Evolutionary conservation across 2,797 vertebrate species (phyloP).

Genomic region (Danio tinwini): DNA sequence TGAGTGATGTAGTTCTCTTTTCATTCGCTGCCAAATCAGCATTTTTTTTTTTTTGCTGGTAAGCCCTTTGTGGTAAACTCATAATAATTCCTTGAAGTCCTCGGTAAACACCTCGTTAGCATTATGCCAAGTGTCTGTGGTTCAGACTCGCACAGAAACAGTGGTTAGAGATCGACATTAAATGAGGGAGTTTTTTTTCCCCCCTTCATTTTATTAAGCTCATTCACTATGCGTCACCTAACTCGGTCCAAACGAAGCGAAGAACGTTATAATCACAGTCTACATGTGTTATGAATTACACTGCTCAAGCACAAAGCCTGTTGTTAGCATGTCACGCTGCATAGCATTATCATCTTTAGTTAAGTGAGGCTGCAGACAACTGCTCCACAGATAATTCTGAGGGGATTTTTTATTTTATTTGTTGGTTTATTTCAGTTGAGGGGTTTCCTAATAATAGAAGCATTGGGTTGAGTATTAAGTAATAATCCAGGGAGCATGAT

Average conservation of each 20-base stretch:
- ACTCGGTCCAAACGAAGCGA: constrained; percentile 36
- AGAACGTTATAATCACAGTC: constrained; percentile 13
- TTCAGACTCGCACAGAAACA: constrained; percentile 33
- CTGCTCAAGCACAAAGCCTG: not conserved
- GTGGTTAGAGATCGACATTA: constrained; percentile 42
- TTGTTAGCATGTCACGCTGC: constrained; percentile 19
- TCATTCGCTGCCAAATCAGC: constrained; percentile 60
- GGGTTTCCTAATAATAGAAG: not conserved
- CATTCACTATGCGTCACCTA: constrained; percentile 27
- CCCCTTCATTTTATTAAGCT: constrained; percentile 16
- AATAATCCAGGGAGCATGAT: no score
- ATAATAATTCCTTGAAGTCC: constrained; percentile 64
- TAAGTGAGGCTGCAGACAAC: constrained; percentile 26
- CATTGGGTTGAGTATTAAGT: not conserved
- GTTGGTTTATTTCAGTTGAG: not conserved
- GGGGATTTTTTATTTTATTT: not conserved
- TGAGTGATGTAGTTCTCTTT: constrained; percentile 48
- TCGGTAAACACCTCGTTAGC: constrained; percentile 67
- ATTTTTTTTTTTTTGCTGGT: constrained; percentile 51
- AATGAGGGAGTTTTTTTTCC: constrained; percentile 5
- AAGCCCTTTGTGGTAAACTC: constrained; percentile 60
- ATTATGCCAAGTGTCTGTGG: constrained; percentile 64
- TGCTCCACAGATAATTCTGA: constrained; percentile 18
- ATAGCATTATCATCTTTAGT: constrained; percentile 29
- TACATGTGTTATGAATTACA: constrained; percentile 34